Conservation (phyloP, 2,888 invertebrate genomes). For the Sminthurinus aureus region DNA sequence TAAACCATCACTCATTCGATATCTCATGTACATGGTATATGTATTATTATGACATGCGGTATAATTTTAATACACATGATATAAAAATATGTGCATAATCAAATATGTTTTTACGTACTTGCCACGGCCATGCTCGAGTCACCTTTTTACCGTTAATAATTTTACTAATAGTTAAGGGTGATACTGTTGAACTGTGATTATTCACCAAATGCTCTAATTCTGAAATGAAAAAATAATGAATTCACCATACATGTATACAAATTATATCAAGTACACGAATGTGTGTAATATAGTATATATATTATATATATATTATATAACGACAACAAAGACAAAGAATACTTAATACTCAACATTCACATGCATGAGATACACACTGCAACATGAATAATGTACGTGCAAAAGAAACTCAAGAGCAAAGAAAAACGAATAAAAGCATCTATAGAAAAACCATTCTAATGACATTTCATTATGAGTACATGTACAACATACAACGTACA, state of each 20-base stretch:
- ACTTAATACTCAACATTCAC: too few relatives aligned
- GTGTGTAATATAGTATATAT: too few relatives aligned
- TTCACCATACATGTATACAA: not conserved
- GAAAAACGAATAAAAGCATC: too few relatives aligned
- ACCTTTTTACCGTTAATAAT: conserved; percentile 26
- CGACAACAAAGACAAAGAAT: too few relatives aligned
- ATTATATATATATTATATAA: too few relatives aligned
- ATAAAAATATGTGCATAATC: too few relatives aligned
- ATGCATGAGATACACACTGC: too few relatives aligned
- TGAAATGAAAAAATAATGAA: not conserved
- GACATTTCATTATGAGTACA: not conserved
- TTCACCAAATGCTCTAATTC: conserved; percentile 11
- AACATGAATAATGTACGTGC: too few relatives aligned
- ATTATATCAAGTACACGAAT: not conserved
- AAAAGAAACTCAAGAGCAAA: not conserved
- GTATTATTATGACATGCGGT: not conserved
- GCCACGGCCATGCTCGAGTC: conserved; percentile 29
- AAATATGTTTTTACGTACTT: too few relatives aligned
- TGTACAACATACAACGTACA: not conserved
- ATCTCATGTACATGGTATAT: too few relatives aligned
- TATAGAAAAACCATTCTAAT: not conserved
- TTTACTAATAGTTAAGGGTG: not conserved
- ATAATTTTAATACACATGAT: not conserved
- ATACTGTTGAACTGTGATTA: not conserved
- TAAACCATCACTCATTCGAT: not conserved